Conservation (phyloP, 2,888 invertebrate genomes). For the Tetranychus truncatus region DNA sequence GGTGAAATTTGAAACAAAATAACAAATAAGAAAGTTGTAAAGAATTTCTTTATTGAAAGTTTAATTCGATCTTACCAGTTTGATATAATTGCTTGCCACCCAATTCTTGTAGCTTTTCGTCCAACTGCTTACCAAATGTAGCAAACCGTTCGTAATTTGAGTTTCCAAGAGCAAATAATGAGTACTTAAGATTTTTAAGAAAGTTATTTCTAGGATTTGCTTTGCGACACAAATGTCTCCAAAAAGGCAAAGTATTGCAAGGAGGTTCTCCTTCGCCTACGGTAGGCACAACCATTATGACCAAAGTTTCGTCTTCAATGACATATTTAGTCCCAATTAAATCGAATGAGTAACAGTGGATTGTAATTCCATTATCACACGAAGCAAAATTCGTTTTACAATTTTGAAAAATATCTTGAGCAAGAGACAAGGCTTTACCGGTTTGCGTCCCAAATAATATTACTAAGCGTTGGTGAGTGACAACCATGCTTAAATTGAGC, state of each 20-base stretch:
- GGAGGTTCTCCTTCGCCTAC: slow-evolving; percentile 43
- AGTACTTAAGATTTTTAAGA: slow-evolving; percentile 34
- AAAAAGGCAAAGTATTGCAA: slow-evolving; percentile 37
- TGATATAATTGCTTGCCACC: slow-evolving; percentile 32
- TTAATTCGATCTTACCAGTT: slow-evolving; percentile 28
- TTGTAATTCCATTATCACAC: not conserved
- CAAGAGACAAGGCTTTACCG: not conserved
- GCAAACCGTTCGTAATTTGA: slow-evolving; percentile 42
- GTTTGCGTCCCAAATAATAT: not conserved
- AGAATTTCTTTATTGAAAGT: not conserved
- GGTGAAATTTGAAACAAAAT: not conserved
- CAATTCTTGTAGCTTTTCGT: slow-evolving; percentile 23
- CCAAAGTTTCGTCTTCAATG: slow-evolving; percentile 30
- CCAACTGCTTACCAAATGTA: slow-evolving; percentile 36
- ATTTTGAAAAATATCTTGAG: not conserved
- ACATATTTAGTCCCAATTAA: slow-evolving; percentile 9
- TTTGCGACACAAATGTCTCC: slow-evolving; percentile 31
- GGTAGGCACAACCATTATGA: slow-evolving; percentile 39
- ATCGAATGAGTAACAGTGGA: not conserved
- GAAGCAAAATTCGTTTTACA: not conserved
- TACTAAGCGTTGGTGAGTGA: not conserved
- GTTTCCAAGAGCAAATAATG: slow-evolving; percentile 41
- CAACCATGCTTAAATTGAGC: too few relatives aligned
- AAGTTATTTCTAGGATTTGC: slow-evolving; percentile 25
- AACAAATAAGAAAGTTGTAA: not conserved